Evolutionary conservation across 2,888 invertebrate genomes (phyloP).

Genomic region (Cabera pusaria): DNA sequence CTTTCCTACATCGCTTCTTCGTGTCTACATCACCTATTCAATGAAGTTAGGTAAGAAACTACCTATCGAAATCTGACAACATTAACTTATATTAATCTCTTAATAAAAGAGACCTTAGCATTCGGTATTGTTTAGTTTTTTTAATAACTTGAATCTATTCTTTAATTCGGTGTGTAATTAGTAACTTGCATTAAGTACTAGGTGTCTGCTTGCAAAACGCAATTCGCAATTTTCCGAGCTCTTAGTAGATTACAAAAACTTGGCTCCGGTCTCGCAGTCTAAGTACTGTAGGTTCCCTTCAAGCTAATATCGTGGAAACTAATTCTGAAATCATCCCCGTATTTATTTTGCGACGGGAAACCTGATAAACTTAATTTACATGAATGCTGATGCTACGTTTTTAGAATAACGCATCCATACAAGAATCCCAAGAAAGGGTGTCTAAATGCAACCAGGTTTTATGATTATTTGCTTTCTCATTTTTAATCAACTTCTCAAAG

Average conservation of each 20-base stretch:
- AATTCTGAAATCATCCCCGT: constrained; percentile 7
- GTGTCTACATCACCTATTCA: too few species aligned
- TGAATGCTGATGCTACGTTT: not conserved
- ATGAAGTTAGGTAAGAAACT: too few species aligned
- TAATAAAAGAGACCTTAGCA: too few species aligned
- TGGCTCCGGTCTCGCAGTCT: constrained; percentile 26
- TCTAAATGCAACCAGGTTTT: too few species aligned
- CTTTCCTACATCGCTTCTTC: too few species aligned
- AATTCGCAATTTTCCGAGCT: constrained; percentile 41
- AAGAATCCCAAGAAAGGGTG: too few species aligned
- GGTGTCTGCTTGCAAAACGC: constrained; percentile 38
- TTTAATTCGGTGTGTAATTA: constrained; percentile 36
- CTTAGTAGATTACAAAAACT: constrained; percentile 46
- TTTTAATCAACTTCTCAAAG: too few species aligned
- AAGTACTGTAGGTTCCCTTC: constrained; percentile 28
- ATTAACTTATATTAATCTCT: too few species aligned
- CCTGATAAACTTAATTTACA: not conserved
- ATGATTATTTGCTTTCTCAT: too few species aligned
- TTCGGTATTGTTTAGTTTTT: not conserved
- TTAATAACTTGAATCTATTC: constrained; percentile 15
- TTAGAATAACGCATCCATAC: too few species aligned
- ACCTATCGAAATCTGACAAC: too few species aligned
- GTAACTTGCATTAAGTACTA: constrained; percentile 27
- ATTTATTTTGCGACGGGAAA: not conserved
- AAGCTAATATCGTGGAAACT: constrained; percentile 10